Percentiles rank a stretch among this genome's conserved stretches.
phyloP scores from a whole-genome alignment of 1,140 invertebrate species.

The Scaptomyza graminum region DNA sequence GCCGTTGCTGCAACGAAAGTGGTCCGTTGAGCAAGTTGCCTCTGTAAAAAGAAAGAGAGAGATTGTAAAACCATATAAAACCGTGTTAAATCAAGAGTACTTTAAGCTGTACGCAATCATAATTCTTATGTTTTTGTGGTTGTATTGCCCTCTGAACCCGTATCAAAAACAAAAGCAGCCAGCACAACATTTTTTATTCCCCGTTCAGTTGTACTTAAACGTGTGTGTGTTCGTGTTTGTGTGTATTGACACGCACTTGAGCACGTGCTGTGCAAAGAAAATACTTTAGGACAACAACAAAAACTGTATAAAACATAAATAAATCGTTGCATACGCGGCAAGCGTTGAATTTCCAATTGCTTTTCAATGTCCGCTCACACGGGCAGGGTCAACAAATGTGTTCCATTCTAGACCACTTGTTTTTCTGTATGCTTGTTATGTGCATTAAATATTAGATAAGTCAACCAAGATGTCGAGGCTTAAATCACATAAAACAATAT shows the following conservation, averaged over 20 bases:
- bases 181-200: slow-evolving; percentile 4
- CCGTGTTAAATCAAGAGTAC: slow-evolving; percentile 35
- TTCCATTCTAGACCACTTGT: slow-evolving; percentile 21
- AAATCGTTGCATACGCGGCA: slow-evolving; percentile 53
- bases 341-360: slow-evolving; percentile 42
- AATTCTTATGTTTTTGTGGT: background rate
- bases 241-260: slow-evolving; percentile 73
- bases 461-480: background rate
- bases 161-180: slow-evolving; percentile 61
- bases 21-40: slow-evolving; percentile 77
- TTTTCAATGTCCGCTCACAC: slow-evolving; percentile 56
- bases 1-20: slow-evolving; percentile 87
- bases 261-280: slow-evolving; percentile 69
- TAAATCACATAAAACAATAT: background rate
- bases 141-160: slow-evolving; percentile 6
- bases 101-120: slow-evolving; percentile 4
- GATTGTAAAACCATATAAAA: background rate
- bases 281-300: slow-evolving; percentile 18
- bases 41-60: slow-evolving; percentile 60
- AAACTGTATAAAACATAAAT: slow-evolving; percentile 49
- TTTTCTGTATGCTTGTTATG: slow-evolving; percentile 14
- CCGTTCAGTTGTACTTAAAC: slow-evolving; percentile 17
- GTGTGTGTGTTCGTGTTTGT: slow-evolving; percentile 16
- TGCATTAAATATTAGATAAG: slow-evolving; percentile 15
- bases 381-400: slow-evolving; percentile 30